Evolutionary conservation across 2,888 invertebrate genomes (phyloP).

Genomic region (Platycheirus rosarum): DNA sequence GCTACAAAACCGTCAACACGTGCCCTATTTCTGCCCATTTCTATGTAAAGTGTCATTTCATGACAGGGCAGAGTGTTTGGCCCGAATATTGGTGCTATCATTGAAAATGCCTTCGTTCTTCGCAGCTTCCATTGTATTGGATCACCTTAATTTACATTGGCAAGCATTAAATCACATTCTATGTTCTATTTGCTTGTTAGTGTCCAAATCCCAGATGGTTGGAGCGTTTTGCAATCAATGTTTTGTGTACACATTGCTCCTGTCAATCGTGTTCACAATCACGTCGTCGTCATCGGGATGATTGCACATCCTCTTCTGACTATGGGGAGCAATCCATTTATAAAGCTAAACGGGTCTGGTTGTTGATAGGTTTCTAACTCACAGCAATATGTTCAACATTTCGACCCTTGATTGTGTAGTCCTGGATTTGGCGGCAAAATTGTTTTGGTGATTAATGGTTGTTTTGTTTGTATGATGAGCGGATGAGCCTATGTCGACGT

Average conservation of each 20-base stretch:
- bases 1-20: neutral
- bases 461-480: no score
- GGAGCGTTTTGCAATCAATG: conserved; percentile 9
- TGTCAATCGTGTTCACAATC: conserved; percentile 16
- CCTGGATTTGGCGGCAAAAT: no score
- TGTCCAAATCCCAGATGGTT: conserved; percentile 3
- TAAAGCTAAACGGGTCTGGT: no score
- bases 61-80: neutral
- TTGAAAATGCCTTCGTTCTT: neutral
- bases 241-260: conserved; percentile 9
- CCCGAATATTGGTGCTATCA: neutral
- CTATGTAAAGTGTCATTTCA: neutral
- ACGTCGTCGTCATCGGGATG: neutral
- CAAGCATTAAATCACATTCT: neutral
- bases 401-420: no score
- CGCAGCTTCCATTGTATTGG: neutral
- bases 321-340: neutral
- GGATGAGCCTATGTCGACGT: no score
- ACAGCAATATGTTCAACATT: no score
- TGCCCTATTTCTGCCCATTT: neutral
- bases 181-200: neutral
- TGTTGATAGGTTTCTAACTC: no score
- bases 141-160: conserved; percentile 2
- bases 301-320: neutral
- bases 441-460: no score